Conservation (phyloP, 37 sponge, comb jelly and placozoan species). For the Trichoplax adhaerens region DNA sequence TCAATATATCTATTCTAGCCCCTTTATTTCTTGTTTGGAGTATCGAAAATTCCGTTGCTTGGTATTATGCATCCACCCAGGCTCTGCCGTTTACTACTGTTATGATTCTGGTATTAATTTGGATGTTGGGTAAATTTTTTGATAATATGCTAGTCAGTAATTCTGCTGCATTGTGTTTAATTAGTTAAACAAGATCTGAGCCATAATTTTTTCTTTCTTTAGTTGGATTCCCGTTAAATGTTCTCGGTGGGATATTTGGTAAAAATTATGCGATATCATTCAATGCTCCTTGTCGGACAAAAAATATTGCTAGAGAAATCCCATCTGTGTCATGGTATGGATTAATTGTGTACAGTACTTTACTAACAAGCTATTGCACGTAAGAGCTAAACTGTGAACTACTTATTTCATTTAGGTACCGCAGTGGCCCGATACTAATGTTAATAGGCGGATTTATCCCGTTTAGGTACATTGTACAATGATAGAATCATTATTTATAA, state of each 20-base stretch:
- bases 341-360: neutral
- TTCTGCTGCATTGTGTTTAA: slow-evolving; percentile 5
- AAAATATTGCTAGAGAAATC: slow-evolving; percentile 79
- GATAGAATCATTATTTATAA: neutral
- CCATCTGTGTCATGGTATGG: slow-evolving; percentile 51
- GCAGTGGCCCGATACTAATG: slow-evolving; percentile 42
- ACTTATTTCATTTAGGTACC: slow-evolving; percentile 5
- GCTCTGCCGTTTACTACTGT: slow-evolving; percentile 87
- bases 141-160: slow-evolving; percentile 11
- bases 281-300: slow-evolving; percentile 85
- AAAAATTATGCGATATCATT: slow-evolving; percentile 56
- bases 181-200: neutral
- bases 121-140: slow-evolving; percentile 46
- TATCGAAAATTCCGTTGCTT: slow-evolving; percentile 72
- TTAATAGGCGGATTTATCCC: slow-evolving; percentile 74
- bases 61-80: slow-evolving; percentile 61
- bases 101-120: slow-evolving; percentile 54
- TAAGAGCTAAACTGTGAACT: too few species aligned
- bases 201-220: neutral
- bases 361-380: too few species aligned
- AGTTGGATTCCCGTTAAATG: slow-evolving; percentile 84
- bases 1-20: neutral
- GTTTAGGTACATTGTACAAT: slow-evolving; percentile 38
- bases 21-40: slow-evolving; percentile 86
- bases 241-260: slow-evolving; percentile 79